Evolutionary conservation across 2,888 invertebrate species (phyloP).

Genomic region (Nemotelus pantherinus): DNA sequence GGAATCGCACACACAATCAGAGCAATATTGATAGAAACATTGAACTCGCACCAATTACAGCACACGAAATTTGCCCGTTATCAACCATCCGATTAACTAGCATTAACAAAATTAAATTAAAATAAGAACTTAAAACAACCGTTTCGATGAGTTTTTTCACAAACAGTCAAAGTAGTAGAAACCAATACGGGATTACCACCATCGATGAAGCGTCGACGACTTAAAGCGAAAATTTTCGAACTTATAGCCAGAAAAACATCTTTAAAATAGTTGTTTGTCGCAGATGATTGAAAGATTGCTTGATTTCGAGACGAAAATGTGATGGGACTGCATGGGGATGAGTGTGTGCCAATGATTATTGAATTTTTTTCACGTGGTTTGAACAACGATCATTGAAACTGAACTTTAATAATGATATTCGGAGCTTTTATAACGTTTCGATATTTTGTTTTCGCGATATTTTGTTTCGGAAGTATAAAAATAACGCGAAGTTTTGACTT

Average conservation of each 20-base stretch:
- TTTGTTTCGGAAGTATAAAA: conserved; percentile 38
- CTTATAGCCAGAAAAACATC: too few species aligned
- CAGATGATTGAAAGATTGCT: too few species aligned
- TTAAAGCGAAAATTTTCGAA: too few species aligned
- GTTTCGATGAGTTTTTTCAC: too few species aligned
- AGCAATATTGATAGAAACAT: background rate
- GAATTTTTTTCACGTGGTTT: background rate
- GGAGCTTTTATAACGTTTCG: conserved; percentile 54
- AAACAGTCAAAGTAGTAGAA: too few species aligned
- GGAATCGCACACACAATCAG: conserved; percentile 4
- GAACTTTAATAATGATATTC: background rate
- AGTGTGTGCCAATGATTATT: conserved; percentile 51
- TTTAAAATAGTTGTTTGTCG: too few species aligned
- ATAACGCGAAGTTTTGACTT: too few species aligned
- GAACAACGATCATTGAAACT: background rate
- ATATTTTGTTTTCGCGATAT: conserved; percentile 44
- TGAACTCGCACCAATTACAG: background rate
- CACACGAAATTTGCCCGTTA: background rate
- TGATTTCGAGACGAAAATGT: too few species aligned
- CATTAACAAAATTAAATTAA: background rate
- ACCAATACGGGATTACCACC: too few species aligned
- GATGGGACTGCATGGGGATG: background rate
- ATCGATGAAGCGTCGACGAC: too few species aligned
- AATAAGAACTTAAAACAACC: background rate
- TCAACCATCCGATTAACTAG: background rate